Conservation (phyloP, 2,113 vertebrate species). For the Lichenostomus cassidix region DNA sequence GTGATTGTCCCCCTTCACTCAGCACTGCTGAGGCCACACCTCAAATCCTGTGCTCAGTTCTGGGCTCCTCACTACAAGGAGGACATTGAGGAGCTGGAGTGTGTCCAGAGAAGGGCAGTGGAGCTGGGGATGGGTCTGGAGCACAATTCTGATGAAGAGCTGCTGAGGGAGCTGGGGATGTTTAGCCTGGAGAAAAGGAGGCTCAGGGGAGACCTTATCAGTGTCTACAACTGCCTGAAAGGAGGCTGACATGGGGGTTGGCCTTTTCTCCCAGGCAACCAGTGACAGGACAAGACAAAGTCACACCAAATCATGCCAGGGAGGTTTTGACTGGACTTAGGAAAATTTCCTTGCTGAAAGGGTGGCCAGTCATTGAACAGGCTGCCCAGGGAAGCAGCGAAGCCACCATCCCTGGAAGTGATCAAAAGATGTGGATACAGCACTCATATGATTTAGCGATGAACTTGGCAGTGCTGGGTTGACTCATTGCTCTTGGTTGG, state of each 20-base stretch:
- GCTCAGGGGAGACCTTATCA: too few relatives aligned
- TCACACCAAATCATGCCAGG: not conserved
- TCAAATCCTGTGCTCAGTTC: not conserved
- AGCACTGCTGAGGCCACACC: not conserved
- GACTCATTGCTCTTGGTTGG: too few relatives aligned
- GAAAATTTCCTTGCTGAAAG: not conserved
- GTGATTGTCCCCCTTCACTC: fast-evolving
- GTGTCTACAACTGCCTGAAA: not conserved
- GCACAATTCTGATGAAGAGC: not conserved
- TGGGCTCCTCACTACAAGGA: not conserved
- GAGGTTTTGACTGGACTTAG: not conserved
- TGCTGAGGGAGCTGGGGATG: not conserved
- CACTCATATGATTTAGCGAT: not conserved
- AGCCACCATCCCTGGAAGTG: not conserved
- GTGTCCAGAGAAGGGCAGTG: fast-evolving
- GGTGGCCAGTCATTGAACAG: not conserved
- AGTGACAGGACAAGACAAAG: not conserved
- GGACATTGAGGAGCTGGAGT: not conserved
- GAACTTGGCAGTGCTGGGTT: not conserved
- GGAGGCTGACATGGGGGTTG: fast-evolving
- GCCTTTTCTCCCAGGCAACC: not conserved
- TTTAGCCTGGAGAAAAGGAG: not conserved
- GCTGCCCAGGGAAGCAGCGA: not conserved
- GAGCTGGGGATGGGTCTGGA: not conserved
- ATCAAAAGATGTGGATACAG: not conserved